phyloP scores from a whole-genome alignment of 2,797 vertebrate species.

The Luscinia megarhynchos region DNA sequence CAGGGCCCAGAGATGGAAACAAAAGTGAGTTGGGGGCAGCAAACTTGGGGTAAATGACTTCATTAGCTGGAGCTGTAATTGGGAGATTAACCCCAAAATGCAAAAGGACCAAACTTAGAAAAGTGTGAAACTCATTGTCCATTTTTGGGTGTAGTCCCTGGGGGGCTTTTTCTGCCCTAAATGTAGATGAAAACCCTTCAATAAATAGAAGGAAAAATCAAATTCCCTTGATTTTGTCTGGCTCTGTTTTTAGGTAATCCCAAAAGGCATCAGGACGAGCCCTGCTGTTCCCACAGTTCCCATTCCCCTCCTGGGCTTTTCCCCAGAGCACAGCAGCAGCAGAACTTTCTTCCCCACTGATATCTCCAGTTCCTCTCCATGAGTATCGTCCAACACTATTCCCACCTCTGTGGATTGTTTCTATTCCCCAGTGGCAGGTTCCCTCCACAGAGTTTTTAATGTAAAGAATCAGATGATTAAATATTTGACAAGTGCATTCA shows the following conservation, averaged over 20 bases:
- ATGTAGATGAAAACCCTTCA: not conserved
- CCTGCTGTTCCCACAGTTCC: not conserved
- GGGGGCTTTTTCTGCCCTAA: too few relatives aligned
- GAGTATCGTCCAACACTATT: not conserved
- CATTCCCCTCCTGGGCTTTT: not conserved
- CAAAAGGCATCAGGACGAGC: not conserved
- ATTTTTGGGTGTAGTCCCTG: not conserved
- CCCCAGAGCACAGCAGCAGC: not conserved
- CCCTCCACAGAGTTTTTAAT: constrained; percentile 16
- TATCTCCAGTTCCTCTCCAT: not conserved
- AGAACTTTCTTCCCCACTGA: not conserved
- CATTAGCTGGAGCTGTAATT: not conserved
- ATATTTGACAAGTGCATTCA: constrained; percentile 39
- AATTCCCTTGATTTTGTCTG: not conserved
- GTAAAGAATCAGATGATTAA: constrained; percentile 38
- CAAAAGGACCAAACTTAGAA: not conserved
- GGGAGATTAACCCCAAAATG: not conserved
- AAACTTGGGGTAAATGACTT: not conserved
- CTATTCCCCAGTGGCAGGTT: constrained; percentile 19
- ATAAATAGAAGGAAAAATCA: not conserved
- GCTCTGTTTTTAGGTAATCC: not conserved
- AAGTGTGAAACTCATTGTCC: not conserved
- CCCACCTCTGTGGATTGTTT: not conserved
- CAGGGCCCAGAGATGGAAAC: not conserved
- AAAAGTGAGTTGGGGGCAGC: not conserved